Base-by-base conservation (phyloP, 30 jellyfish, hydroid and myxozoan species). In the Rhopilema esculentum region DNA sequence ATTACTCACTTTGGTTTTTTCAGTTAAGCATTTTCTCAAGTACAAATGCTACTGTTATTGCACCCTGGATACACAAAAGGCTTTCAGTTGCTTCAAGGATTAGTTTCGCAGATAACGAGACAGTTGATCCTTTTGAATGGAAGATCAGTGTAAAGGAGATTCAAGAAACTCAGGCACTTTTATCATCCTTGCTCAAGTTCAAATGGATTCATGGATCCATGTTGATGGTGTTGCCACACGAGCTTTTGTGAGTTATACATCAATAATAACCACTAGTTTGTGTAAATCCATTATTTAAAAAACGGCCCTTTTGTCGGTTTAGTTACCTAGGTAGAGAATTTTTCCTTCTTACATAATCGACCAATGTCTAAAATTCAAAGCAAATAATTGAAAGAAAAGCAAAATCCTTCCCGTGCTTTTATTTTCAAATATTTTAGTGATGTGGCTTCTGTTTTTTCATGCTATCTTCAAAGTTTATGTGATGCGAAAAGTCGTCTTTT, bases 21-120 rank as follows among this genome's bases (percentile, higher is more conserved):
- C 33, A 84, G 93, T 33, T 70, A 82, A 71, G 27, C 0, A 15
- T 84, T 21, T 84, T 84, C 27, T 84, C 93, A 62, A 84, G 75
- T 33, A 22, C 73, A 23, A 52, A 63, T 0, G 51, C 93, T 0
- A 27, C 23, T 18, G 80, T 84, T 15, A 4, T 72, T 9, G 27
- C 52, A 23, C 82, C 86, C 0, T 68, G 84, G 84, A 27, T 74
- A n/a, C 33, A 0, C 27, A 72, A 84, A 52, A 84, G 50, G 33
- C 61, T 84, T 30, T 57, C 85, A 29, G 15, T 70, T 57, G 48
- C 22, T 52, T 62, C 93, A 32, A 19, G 25, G 28, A 22, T 1
- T 29, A 22, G 29, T 49, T 67, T 27, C 6, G 23, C 81, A 0
- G 49, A n/a, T 33, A 22, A n/a, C 49, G 82, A 32, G 12, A 26